Evolutionary conservation across 2,113 vertebrate genomes (phyloP).

Genomic region (Eulemur rufifrons): DNA sequence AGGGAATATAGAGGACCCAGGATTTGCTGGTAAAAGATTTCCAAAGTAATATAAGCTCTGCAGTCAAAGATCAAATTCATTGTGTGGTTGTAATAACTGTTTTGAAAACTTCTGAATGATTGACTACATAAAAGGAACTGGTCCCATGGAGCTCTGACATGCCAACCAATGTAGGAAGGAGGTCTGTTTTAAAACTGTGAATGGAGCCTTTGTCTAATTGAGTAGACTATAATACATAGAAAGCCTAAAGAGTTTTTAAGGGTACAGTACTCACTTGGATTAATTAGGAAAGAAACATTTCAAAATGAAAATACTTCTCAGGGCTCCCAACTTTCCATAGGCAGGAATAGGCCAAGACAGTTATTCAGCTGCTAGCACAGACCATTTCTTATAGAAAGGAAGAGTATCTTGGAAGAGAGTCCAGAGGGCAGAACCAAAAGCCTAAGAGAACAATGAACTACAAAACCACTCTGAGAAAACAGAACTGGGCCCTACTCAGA

Average conservation of each 20-base stretch:
- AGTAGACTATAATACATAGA: not conserved
- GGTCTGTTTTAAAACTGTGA: not conserved
- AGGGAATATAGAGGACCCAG: not conserved
- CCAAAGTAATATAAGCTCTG: not conserved
- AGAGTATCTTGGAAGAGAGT: not conserved
- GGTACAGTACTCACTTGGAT: not conserved
- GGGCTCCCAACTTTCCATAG: not conserved
- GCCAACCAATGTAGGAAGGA: not conserved
- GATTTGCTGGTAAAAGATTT: not conserved
- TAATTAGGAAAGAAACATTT: not conserved
- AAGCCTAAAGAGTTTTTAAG: not conserved
- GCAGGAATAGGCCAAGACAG: not conserved
- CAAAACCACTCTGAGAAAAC: not conserved
- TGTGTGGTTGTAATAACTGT: not conserved
- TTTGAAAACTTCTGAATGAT: not conserved
- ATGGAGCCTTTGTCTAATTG: not conserved
- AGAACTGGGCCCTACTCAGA: not conserved
- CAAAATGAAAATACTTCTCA: not conserved
- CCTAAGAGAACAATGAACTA: not conserved
- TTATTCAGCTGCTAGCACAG: not conserved
- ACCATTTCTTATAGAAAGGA: not conserved
- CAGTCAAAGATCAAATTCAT: constrained; percentile 1
- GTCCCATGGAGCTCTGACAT: not conserved
- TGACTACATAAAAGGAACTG: not conserved
- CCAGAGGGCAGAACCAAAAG: not conserved